Conservation (phyloP, 2,797 vertebrate species). For the Onychomys leucogaster region DNA sequence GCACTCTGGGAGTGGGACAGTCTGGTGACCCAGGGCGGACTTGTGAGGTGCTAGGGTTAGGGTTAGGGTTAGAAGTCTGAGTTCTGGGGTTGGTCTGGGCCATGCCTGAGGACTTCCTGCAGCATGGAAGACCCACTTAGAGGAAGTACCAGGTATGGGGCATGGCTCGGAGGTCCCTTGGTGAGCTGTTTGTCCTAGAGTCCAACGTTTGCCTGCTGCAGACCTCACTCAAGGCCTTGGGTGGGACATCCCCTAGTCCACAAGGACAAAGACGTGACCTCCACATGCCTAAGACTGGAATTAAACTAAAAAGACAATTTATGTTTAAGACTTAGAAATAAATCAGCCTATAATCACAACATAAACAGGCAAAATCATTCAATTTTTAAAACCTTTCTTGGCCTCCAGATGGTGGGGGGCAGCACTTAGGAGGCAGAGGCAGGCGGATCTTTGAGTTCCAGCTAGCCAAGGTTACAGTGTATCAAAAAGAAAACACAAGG, state of each 20-base stretch:
- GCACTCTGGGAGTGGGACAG: not conserved
- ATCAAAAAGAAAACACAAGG: not conserved
- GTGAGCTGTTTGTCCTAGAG: not conserved
- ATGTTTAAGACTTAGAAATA: slow-evolving; percentile 21
- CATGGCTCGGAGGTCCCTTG: not conserved
- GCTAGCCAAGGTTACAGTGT: not conserved
- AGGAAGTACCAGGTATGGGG: not conserved
- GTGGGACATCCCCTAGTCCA: not conserved
- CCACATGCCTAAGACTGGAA: not conserved
- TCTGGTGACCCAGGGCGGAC: not conserved
- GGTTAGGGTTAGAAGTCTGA: too few relatives aligned
- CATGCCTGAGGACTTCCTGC: not conserved
- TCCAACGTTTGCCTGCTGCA: not conserved
- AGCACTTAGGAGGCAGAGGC: not conserved
- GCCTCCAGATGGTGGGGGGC: not conserved
- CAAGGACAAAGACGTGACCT: not conserved
- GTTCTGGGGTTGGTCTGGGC: not conserved
- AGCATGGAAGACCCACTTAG: not conserved
- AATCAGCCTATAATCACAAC: not conserved
- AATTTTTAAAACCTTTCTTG: not conserved
- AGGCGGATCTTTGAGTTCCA: not conserved
- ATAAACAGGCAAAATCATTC: not conserved
- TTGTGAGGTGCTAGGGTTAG: not conserved
- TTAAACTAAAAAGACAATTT: not conserved
- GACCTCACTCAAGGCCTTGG: not conserved